Evolutionary conservation across 2,888 invertebrate species (phyloP).

Genomic region (Amphipoea lucens): DNA sequence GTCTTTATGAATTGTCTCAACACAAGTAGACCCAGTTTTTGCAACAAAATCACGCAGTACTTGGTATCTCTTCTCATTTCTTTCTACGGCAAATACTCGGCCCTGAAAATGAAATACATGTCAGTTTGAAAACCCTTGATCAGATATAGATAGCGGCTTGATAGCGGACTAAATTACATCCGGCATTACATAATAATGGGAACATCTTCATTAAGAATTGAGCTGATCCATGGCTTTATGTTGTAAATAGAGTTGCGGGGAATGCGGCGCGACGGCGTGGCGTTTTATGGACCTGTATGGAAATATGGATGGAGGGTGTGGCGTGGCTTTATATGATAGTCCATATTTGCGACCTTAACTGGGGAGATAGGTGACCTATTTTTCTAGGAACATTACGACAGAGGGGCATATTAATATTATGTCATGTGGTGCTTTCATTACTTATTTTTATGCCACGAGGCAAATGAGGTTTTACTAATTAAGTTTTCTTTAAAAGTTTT

Average conservation of each 20-base stretch:
- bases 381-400: not conserved
- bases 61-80: slow-evolving; percentile 91
- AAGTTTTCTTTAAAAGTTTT: slow-evolving; percentile 17
- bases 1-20: slow-evolving; percentile 93
- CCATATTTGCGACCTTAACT: not conserved
- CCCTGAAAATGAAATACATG: slow-evolving; percentile 85
- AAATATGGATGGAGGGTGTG: too few relatives aligned
- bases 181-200: not conserved
- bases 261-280: not conserved
- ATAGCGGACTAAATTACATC: not conserved
- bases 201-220: not conserved
- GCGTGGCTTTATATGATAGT: not conserved
- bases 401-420: not conserved
- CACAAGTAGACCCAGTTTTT: slow-evolving; percentile 92
- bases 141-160: not conserved
- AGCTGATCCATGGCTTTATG: not conserved
- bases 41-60: slow-evolving; percentile 92
- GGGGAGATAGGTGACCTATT: not conserved
- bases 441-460: slow-evolving; percentile 7
- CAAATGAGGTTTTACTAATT: slow-evolving; percentile 7
- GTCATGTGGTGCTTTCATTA: not conserved
- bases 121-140: not conserved
- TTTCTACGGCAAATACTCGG: slow-evolving; percentile 95
- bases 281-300: not conserved
- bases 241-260: not conserved